A percentile compares a stretch with the other conserved stretches of the same genome.
Conservation (phyloP, 2,113 vertebrate genomes). For the Apteryx owenii region DNA sequence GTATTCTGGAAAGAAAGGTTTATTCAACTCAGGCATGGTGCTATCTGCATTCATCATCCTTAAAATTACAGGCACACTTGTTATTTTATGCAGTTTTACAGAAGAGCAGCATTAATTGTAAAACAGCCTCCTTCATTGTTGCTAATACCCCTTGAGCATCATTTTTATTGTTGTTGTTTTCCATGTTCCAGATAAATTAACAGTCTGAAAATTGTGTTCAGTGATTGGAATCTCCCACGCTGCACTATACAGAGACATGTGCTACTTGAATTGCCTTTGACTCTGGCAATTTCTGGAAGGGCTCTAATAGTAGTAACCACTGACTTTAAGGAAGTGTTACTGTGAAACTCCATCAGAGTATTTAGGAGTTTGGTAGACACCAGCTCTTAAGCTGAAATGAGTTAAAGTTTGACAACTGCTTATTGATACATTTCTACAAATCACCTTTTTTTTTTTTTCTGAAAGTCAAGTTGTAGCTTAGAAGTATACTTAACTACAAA, state of each 20-base stretch:
- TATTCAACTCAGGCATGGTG: neutral
- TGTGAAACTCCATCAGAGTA: neutral
- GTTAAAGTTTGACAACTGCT: neutral
- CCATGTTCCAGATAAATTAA: neutral
- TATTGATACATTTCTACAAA: neutral
- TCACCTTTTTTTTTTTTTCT: neutral
- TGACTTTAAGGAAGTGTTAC: neutral
- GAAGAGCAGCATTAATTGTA: neutral
- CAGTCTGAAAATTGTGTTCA: neutral
- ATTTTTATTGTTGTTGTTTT: neutral
- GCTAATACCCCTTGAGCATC: neutral
- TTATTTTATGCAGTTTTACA: neutral
- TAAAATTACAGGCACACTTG: neutral
- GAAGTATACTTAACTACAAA: neutral
- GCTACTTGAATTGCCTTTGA: neutral
- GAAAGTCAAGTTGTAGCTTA: neutral
- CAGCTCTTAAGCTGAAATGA: neutral
- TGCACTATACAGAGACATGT: neutral
- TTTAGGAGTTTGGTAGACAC: neutral
- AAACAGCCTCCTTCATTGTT: neutral
- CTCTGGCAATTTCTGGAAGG: neutral
- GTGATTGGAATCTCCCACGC: neutral
- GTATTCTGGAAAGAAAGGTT: neutral
- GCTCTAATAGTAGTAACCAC: neutral
- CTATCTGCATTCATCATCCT: neutral